Conservation (phyloP, 37 sponge, comb jelly and placozoan species). For the Theonella swinhoei region DNA sequence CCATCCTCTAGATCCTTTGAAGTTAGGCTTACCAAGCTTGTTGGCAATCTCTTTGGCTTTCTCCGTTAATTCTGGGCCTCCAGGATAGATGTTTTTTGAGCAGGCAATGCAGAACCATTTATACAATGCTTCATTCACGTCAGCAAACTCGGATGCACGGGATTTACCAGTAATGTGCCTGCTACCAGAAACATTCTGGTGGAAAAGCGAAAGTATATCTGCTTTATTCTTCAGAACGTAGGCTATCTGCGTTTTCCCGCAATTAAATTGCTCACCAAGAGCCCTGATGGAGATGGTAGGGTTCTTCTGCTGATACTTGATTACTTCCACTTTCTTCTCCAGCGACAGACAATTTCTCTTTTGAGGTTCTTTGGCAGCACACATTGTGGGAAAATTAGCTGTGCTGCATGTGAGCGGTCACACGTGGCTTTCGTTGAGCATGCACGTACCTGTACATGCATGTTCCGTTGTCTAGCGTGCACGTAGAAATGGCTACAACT, state of each 20-base stretch:
- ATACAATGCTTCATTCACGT: slow-evolving; percentile 42
- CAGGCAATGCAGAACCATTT: slow-evolving; percentile 39
- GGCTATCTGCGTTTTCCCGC: slow-evolving; percentile 53
- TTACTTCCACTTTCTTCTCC: slow-evolving; percentile 47
- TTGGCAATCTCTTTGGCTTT: slow-evolving; percentile 65
- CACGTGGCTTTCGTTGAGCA: no score
- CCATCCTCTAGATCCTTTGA: slow-evolving; percentile 68
- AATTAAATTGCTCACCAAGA: slow-evolving; percentile 25
- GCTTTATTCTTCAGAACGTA: slow-evolving; percentile 29
- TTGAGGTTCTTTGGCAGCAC: not conserved
- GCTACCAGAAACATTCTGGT: slow-evolving; percentile 25
- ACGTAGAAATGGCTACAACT: no score
- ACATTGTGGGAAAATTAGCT: not conserved
- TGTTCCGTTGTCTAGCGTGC: no score
- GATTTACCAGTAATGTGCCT: slow-evolving; percentile 7
- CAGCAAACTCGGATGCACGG: slow-evolving; percentile 20
- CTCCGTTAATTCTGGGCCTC: slow-evolving; percentile 26
- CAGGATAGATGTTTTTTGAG: slow-evolving; percentile 49
- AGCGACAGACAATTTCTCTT: slow-evolving; percentile 30
- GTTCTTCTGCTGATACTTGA: slow-evolving; percentile 8
- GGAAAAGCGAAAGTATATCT: slow-evolving; percentile 18
- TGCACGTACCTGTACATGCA: no score
- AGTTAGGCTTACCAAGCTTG: slow-evolving; percentile 35
- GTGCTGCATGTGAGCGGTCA: no score
- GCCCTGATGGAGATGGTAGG: slow-evolving; percentile 26